A percentile compares a stretch with the other conserved stretches of the same genome.
These are phyloP conservation scores for Caenorhabditis panamensis DNA, from an alignment of 2,888 invertebrate species.

Conservation along the genomic window DNA sequence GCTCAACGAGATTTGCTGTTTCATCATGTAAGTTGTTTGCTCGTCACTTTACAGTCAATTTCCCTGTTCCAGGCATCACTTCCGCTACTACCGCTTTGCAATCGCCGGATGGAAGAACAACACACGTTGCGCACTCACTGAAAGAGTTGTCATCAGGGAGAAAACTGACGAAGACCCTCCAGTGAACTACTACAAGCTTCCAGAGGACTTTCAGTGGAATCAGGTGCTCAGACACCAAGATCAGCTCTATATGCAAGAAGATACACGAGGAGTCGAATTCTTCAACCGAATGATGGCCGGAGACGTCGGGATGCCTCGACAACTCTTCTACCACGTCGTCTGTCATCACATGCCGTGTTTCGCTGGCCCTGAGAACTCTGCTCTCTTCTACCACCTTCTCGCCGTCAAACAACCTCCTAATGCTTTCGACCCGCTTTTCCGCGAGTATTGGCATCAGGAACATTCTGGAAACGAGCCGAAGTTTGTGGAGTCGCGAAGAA, in stretches of 20 bases:
- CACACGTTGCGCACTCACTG: neutral
- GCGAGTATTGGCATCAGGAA: neutral
- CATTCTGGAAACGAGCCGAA: conserved; percentile 14
- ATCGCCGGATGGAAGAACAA: neutral
- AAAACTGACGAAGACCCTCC: neutral
- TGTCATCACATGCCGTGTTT: neutral
- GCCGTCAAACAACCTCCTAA: neutral
- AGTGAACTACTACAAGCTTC: neutral
- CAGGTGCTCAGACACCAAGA: neutral
- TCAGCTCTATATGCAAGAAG: neutral
- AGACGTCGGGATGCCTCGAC: conserved; percentile 14
- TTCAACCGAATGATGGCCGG: neutral
- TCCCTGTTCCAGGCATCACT: neutral
- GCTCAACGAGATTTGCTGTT: neutral
- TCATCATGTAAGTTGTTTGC: neutral
- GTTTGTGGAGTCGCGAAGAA: neutral
- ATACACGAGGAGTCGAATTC: neutral
- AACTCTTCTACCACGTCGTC: conserved; percentile 11
- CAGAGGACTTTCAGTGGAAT: neutral
- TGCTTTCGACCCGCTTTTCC: neutral
- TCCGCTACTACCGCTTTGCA: neutral
- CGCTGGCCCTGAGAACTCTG: too few relatives aligned
- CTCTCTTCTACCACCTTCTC: conserved; percentile 28
- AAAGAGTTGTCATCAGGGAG: neutral
- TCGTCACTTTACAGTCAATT: neutral